Percentiles rank a stretch among this genome's conserved stretches.
phyloP scores from a whole-genome alignment of 2,888 invertebrate genomes.

The Zaprionus bogoriensis region DNA sequence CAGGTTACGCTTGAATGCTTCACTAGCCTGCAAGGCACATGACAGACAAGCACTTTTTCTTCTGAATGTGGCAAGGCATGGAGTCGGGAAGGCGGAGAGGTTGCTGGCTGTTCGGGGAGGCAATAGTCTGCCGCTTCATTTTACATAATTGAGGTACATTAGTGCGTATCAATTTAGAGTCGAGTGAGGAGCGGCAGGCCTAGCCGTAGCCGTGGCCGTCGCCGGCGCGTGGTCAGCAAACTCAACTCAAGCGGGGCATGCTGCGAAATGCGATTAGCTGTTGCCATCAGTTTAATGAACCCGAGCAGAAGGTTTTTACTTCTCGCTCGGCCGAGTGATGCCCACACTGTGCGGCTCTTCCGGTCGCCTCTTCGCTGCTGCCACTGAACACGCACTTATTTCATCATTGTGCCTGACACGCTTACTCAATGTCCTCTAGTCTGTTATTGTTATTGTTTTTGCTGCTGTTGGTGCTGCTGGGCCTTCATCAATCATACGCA shows the following conservation, averaged over 20 bases:
- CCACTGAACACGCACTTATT: constrained; percentile 47
- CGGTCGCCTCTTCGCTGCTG: not conserved
- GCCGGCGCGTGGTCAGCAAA: constrained; percentile 52
- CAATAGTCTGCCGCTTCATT: constrained; percentile 23
- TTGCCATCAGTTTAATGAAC: constrained; percentile 57
- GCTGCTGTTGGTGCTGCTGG: constrained; percentile 13
- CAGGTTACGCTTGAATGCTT: too few species aligned
- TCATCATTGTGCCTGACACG: constrained; percentile 56
- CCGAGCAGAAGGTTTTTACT: constrained; percentile 52
- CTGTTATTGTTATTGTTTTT: constrained; percentile 45
- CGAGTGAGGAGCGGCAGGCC: too few species aligned
- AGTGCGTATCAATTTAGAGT: constrained; percentile 52
- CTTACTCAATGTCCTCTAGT: constrained; percentile 43
- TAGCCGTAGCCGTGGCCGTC: too few species aligned
- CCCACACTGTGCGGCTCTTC: not conserved
- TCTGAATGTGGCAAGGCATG: too few species aligned
- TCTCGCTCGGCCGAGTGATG: not conserved
- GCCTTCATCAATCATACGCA: constrained; percentile 75
- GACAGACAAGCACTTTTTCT: too few species aligned
- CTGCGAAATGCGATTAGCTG: constrained; percentile 48
- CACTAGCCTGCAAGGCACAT: too few species aligned
- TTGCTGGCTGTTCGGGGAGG: not conserved
- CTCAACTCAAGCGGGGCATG: not conserved
- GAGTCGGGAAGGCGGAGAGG: not conserved
- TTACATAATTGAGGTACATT: constrained; percentile 56